Percentiles rank a stretch among this genome's conserved stretches.
Evolutionary conservation across 1,140 invertebrate species (phyloP).

Genomic region (Caenorhabditis briggsae): DNA sequence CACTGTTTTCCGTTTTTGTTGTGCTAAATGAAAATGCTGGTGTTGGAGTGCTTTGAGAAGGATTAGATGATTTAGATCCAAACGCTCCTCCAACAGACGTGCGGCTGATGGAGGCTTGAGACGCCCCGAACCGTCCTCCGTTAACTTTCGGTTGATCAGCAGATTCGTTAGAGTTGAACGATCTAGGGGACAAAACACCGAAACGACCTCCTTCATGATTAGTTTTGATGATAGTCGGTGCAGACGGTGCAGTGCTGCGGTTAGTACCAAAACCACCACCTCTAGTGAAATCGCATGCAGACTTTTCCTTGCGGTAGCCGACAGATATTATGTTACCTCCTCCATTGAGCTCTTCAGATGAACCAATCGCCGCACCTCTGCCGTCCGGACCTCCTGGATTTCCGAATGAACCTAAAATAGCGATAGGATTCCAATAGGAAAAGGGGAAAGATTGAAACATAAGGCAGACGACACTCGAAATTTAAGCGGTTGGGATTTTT

Average conservation of each 20-base stretch:
- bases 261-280: conserved; percentile 39
- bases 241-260: neutral
- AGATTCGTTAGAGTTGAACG: neutral
- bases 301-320: neutral
- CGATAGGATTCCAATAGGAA: neutral
- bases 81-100: neutral
- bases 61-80: neutral
- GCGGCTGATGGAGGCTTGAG: neutral
- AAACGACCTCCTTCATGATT: conserved; percentile 33
- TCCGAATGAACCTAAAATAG: conserved; percentile 40
- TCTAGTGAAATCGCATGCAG: conserved; percentile 9
- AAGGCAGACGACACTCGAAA: neutral
- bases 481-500: neutral
- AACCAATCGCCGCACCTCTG: neutral
- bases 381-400: neutral
- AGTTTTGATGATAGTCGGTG: neutral
- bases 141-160: neutral
- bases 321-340: conserved; percentile 42
- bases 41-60: neutral
- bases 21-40: neutral
- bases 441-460: neutral
- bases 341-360: conserved; percentile 14
- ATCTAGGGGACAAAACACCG: conserved; percentile 1
- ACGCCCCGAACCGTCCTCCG: conserved; percentile 6
- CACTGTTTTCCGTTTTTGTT: neutral